Base-by-base conservation (phyloP, 2,113 vertebrate species). In the Paradoxurus hermaphroditus region DNA sequence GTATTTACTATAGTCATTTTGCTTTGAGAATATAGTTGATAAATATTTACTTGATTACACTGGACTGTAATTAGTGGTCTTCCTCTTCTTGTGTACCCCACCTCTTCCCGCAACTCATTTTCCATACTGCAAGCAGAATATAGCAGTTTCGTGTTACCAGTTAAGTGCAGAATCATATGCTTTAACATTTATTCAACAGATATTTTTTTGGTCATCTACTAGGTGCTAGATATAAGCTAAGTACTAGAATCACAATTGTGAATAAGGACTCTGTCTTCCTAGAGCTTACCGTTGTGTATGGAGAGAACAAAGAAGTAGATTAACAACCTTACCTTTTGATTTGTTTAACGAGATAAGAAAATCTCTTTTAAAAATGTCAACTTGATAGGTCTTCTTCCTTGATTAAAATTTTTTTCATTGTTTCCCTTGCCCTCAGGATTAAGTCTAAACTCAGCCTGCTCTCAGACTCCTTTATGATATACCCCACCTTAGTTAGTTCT, bases 261-360 rank as follows among this genome's bases (percentile, higher is more conserved):
- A 95, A 65, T 72, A 73, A 94, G 34, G 85, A 9, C 29, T 56
- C 16, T 91, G 0, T 90, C 70, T 78, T 89, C 34, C 59, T 90
- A 36, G 19, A 88, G 23, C n/a, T 95, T 39, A 53, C 25, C 27
- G 65, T 89, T 93, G 23, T 82, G 0, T 46, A 39, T 70, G 70
- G 83, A n/a, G 18, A 86, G 25, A 56, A 46, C 70, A 79, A 90
- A 86, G 9, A 56, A 78, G 27, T 92, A 90, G 79, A 84, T 79
- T 94, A 39, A 77, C 21, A 75, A 4, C 44, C 31, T 86, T 59
- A 62, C n/a, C 49, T 90, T 97, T 90, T 79, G 73, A 92, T 92
- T 73, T 92, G 4, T 75, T 36, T 97, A 84, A n/a, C 46, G 39
- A 79, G 53, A 73, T 39, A 75, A 94, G 51, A 95, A 88, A 67